Conservation (phyloP, 2,113 vertebrate genomes). For the Alces alces region DNA sequence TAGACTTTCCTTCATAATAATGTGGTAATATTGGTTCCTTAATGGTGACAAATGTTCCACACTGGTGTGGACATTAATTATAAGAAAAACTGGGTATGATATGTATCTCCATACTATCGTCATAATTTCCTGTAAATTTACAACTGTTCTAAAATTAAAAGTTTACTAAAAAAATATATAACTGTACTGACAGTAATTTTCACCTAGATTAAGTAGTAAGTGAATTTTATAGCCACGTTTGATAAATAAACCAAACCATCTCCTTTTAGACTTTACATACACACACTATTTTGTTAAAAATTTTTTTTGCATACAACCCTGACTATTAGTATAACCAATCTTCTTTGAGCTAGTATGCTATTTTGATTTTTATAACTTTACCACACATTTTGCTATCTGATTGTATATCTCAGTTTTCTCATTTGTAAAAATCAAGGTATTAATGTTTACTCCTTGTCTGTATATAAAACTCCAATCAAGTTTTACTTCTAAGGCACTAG, state of each 20-base stretch:
- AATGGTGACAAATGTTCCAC: neutral
- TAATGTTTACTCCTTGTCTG: neutral
- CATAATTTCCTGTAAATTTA: neutral
- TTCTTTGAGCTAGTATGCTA: neutral
- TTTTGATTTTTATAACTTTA: neutral
- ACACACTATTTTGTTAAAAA: neutral
- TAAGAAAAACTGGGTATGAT: neutral
- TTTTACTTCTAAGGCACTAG: neutral
- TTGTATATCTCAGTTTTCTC: neutral
- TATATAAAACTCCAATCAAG: neutral
- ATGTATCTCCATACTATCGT: neutral
- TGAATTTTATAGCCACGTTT: neutral
- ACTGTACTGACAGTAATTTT: neutral
- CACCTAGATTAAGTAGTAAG: neutral
- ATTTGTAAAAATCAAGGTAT: neutral
- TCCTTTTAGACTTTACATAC: neutral
- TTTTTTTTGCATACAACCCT: neutral
- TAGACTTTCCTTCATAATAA: neutral
- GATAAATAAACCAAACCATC: neutral
- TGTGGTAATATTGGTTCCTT: neutral
- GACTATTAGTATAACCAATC: neutral
- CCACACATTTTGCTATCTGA: neutral
- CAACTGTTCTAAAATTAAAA: neutral
- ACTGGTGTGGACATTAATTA: neutral
- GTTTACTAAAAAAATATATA: neutral